Evolutionary conservation across 2,888 invertebrate species (phyloP), one percentile per base, ranked within the genome.

Genomic region (Harpalus rufipes): DNA sequence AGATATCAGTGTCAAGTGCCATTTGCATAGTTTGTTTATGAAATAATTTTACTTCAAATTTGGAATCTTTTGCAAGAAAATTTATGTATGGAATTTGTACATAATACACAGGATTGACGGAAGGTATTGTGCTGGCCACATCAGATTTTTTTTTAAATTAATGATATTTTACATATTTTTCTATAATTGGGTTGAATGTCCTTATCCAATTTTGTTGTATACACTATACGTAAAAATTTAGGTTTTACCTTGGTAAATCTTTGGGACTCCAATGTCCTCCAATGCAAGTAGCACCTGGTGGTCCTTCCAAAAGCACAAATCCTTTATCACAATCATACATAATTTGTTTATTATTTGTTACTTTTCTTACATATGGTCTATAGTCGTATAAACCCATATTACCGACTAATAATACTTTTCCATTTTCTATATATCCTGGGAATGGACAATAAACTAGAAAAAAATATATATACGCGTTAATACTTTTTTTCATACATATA

Each of bases 371-470:
- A 90, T 99, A 99, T 0, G 97, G 96, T 81, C 98, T 93, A 90
- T 99, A 99, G 90, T 98, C 97, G 90, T 98, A 99, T 58, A 98
- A 93, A 0, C 98, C 98, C 97, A 98, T 98, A 90, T 98, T 97
- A 3, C 98, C 98, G 0, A 98, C 98, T 0, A 98, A 92, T 3
- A 98, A 92, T 0, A 98, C 97, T 91, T 97, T 97, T 0, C 98
- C 98, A 89, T 98, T 95, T 86, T 94, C 93, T 61, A 98, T 95
- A 87, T 95, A 95, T 0, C 98, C 98, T 10, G 98, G 98, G 90
- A 97, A 98, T 0, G 97, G 96, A 89, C 98, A 98, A 89, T 96
- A 98, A 0, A 98, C 97, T 94, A 86, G 6, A 84, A 76, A 81
- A 81, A n/a, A 51, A 32, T 58, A 63, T n/a, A 12, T 59, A 41